Evolutionary conservation across 2,888 invertebrate species (phyloP).

Genomic region (Xestia ashworthii): DNA sequence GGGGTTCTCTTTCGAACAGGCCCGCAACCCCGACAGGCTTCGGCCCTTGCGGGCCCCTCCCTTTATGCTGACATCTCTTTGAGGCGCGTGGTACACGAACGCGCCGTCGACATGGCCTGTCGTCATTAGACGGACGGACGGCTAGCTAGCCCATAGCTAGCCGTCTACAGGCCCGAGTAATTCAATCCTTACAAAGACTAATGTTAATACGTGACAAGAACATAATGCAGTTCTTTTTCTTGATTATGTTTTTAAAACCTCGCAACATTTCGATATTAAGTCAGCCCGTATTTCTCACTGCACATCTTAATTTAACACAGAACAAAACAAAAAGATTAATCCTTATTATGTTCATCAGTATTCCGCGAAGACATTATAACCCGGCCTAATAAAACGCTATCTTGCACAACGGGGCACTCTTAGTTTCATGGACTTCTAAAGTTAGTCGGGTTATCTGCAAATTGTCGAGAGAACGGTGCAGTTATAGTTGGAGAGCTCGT

Average conservation of each 20-base stretch:
- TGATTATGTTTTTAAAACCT: neutral
- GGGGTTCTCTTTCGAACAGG: no score
- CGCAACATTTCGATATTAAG: neutral
- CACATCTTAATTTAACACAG: conserved; percentile 22
- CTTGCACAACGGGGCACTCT: conserved; percentile 27
- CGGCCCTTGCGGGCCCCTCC: no score
- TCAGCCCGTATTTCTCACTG: neutral
- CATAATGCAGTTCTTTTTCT: neutral
- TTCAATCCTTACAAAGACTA: neutral
- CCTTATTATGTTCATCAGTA: conserved; percentile 39
- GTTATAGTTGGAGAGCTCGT: conserved; percentile 22
- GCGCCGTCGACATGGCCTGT: no score
- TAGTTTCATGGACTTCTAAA: conserved; percentile 39
- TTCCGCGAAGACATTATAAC: conserved; percentile 44
- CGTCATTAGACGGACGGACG: no score
- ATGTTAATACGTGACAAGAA: neutral
- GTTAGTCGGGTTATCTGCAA: conserved; percentile 47
- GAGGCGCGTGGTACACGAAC: no score
- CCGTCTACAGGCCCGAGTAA: no score
- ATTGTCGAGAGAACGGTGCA: conserved; percentile 42
- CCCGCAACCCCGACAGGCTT: no score
- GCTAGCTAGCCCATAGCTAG: no score
- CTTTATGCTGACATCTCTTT: no score
- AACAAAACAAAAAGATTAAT: conserved; percentile 33
- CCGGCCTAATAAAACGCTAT: conserved; percentile 56